These are phyloP conservation scores for Lethrus apterus DNA, from an alignment of 1,140 invertebrate species.

Conservation along the genomic window DNA sequence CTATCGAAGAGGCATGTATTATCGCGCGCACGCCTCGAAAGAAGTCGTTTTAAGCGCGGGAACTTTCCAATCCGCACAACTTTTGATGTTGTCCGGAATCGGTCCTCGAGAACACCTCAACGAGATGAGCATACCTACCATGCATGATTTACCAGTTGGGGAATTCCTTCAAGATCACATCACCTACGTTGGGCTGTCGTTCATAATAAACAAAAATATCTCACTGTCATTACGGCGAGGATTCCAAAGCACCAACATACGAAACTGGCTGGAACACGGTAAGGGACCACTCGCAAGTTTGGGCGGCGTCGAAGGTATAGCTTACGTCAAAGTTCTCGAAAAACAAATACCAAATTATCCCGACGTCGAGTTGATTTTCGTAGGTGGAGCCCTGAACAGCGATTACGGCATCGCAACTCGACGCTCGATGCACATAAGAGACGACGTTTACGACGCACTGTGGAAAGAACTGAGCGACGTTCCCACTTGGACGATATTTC, in stretches of 20 bases:
- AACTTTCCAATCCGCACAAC: constrained; percentile 45
- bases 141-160: constrained; percentile 63
- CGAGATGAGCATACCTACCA: constrained; percentile 55
- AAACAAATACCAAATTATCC: constrained; percentile 48
- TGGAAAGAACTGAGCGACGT: constrained; percentile 38
- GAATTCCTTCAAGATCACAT: constrained; percentile 68
- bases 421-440: background rate
- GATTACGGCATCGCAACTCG: constrained; percentile 29
- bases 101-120: constrained; percentile 48
- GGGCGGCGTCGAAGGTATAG: constrained; percentile 47
- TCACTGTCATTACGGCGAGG: background rate
- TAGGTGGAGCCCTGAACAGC: constrained; percentile 35
- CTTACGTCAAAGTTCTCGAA: constrained; percentile 49
- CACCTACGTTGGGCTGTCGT: constrained; percentile 56
- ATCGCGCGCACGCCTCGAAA: constrained; percentile 17
- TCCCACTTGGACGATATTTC: constrained; percentile 60
- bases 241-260: background rate
- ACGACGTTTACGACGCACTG: constrained; percentile 30
- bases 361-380: constrained; percentile 46
- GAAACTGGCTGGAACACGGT: constrained; percentile 15
- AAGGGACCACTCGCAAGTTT: constrained; percentile 36
- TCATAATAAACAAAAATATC: constrained; percentile 45
- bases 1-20: constrained; percentile 38
- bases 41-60: constrained; percentile 30
- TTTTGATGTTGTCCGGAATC: constrained; percentile 56